Conservation (phyloP, 2,113 vertebrate species). For the Sceloporus tristichus region DNA sequence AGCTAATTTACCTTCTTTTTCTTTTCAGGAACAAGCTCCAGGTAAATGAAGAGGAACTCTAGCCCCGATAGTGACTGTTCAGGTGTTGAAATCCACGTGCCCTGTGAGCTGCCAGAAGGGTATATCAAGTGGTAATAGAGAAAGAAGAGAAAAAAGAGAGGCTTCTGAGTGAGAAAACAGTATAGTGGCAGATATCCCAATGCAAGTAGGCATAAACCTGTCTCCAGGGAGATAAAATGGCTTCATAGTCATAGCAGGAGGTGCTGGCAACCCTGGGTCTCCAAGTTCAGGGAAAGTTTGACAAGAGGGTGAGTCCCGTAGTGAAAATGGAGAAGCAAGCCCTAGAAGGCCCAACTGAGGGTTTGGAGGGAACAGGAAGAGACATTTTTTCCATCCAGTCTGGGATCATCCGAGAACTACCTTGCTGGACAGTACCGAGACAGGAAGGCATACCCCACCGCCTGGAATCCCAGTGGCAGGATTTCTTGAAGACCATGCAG, state of each 20-base stretch:
- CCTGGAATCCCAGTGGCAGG: slow-evolving; percentile 29
- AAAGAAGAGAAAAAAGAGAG: not conserved
- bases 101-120: not conserved
- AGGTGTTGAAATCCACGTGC: not conserved
- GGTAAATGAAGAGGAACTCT: not conserved
- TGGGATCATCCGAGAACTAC: not conserved
- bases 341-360: not conserved
- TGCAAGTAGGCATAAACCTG: not conserved
- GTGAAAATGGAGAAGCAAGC: slow-evolving; percentile 28
- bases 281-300: not conserved
- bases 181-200: not conserved
- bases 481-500: slow-evolving; percentile 23
- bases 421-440: not conserved
- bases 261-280: not conserved
- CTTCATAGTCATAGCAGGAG: not conserved
- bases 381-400: slow-evolving; percentile 16
- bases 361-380: not conserved
- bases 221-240: slow-evolving; percentile 7
- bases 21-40: slow-evolving; percentile 19
- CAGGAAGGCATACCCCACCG: slow-evolving; percentile 2
- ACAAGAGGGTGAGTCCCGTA: not conserved
- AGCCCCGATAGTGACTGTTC: not conserved
- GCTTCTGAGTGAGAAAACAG: not conserved
- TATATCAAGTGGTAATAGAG: not conserved
- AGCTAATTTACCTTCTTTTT: not conserved